phyloP scores from a whole-genome alignment of 2,113 vertebrate species.

The Ornithorhynchus anatinus region DNA sequence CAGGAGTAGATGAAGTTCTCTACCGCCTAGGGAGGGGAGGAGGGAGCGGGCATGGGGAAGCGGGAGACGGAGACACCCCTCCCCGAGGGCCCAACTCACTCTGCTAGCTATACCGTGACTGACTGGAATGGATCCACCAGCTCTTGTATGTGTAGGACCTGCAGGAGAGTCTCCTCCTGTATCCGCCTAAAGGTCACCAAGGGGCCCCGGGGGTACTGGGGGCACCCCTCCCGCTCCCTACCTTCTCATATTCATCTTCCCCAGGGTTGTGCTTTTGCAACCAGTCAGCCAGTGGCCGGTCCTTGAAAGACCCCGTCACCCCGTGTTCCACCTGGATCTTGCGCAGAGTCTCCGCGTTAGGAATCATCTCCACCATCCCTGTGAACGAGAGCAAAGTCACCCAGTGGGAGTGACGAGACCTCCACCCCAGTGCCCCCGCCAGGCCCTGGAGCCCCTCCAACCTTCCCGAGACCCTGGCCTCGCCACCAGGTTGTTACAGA shows the following conservation, averaged over 20 bases:
- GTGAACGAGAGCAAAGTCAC: background rate
- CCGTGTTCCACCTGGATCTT: constrained; percentile 98
- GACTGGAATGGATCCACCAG: no score
- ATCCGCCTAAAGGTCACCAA: no score
- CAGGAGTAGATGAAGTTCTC: constrained; percentile 99
- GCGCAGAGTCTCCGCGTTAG: constrained; percentile 92
- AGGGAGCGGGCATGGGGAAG: background rate
- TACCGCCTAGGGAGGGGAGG: constrained; percentile 78
- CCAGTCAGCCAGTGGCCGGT: constrained; percentile 92
- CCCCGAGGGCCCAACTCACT: no score
- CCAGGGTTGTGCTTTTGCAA: constrained; percentile 93
- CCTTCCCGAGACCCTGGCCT: accelerated
- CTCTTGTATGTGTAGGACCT: no score
- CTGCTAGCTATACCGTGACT: no score
- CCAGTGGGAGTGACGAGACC: background rate
- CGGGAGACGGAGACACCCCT: no score
- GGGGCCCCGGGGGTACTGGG: no score
- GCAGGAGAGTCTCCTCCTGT: no score
- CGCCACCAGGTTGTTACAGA: accelerated
- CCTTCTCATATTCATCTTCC: constrained; percentile 95
- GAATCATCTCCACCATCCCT: constrained; percentile 99
- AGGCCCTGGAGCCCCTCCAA: accelerated
- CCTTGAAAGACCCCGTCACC: constrained; percentile 96
- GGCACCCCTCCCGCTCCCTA: constrained; percentile 41
- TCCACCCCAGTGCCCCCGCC: background rate